Conservation (phyloP, 2,888 invertebrate genomes). For the Elegia similella region DNA sequence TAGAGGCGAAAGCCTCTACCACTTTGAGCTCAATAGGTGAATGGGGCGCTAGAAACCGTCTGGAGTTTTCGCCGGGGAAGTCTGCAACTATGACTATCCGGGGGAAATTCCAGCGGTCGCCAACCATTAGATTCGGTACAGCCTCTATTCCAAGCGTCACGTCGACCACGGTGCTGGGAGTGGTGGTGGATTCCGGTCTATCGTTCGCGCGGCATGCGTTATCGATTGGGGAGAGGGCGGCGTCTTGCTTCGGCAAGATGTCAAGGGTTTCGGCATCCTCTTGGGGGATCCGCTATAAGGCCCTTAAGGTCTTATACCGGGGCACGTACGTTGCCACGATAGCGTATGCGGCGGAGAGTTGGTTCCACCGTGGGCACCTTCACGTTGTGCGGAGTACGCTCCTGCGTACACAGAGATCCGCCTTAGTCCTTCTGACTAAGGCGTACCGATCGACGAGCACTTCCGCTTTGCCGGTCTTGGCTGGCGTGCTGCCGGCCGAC, state of each 20-base stretch:
- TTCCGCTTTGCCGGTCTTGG: slow-evolving; percentile 32
- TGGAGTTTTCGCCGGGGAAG: slow-evolving; percentile 16
- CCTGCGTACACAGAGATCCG: slow-evolving; percentile 26
- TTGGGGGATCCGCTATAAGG: slow-evolving; percentile 26
- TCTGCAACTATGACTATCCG: slow-evolving; percentile 11
- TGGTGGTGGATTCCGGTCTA: neutral
- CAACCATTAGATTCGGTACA: neutral
- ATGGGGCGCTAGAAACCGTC: slow-evolving; percentile 10
- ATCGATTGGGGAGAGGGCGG: slow-evolving; percentile 21
- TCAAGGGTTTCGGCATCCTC: slow-evolving; percentile 28
- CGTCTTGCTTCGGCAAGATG: slow-evolving; percentile 24
- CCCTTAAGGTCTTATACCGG: slow-evolving; percentile 23
- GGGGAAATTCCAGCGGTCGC: slow-evolving; percentile 11
- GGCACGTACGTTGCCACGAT: slow-evolving; percentile 28
- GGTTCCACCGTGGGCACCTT: neutral
- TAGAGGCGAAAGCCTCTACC: neutral
- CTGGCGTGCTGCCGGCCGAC: slow-evolving; percentile 34
- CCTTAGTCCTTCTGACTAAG: slow-evolving; percentile 30
- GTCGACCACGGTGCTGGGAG: neutral
- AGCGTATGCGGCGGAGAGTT: slow-evolving; percentile 28
- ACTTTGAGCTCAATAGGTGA: neutral
- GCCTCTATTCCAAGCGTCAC: neutral
- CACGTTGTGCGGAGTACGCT: slow-evolving; percentile 23
- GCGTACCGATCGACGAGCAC: slow-evolving; percentile 34
- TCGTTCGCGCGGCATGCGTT: slow-evolving; percentile 16